Conservation (phyloP, 2,113 vertebrate genomes). For the Dicrurus megarhynchus region DNA sequence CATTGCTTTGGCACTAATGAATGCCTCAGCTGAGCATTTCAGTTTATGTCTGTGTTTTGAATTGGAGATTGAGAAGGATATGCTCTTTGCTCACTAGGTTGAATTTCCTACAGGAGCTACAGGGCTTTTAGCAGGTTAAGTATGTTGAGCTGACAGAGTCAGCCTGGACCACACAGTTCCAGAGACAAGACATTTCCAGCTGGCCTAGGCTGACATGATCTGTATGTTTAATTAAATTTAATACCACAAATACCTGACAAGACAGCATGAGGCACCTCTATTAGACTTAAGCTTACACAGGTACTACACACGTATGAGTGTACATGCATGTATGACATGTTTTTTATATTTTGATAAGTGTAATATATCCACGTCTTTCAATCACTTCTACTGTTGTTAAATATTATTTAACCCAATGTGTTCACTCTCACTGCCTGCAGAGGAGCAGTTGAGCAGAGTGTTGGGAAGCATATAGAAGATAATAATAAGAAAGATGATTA, state of each 20-base stretch:
- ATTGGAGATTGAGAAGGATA: neutral
- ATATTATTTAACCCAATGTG: neutral
- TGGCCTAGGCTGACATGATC: neutral
- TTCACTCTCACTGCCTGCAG: neutral
- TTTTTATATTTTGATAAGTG: neutral
- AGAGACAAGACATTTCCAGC: neutral
- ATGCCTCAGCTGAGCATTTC: neutral
- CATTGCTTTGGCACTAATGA: neutral
- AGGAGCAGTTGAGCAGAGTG: neutral
- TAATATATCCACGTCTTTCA: neutral
- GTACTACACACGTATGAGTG: rapidly evolving
- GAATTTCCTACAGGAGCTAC: neutral
- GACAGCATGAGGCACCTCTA: neutral
- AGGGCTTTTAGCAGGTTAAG: neutral
- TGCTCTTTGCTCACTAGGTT: neutral
- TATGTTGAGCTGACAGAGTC: neutral
- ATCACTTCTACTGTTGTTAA: neutral
- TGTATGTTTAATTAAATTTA: neutral
- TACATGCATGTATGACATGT: neutral
- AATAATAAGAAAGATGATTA: neutral
- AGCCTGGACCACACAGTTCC: neutral
- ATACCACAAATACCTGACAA: neutral
- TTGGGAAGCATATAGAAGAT: neutral
- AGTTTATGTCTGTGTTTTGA: neutral
- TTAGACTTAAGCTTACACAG: neutral